Conservation (phyloP, 2,113 vertebrate genomes). For the Connochaetes taurinus region DNA sequence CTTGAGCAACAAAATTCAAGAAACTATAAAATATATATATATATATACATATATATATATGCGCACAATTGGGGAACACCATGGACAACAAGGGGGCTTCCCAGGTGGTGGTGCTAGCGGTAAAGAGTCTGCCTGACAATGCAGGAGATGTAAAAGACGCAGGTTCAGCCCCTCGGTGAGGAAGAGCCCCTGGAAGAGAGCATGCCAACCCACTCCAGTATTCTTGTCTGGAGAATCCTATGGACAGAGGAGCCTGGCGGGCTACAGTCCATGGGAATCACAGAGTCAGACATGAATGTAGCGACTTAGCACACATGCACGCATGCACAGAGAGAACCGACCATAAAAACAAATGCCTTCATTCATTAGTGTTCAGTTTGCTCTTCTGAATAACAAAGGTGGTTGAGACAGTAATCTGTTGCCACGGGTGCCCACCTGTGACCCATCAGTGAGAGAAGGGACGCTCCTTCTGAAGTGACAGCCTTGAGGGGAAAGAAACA, state of each 20-base stretch:
- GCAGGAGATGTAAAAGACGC: neutral
- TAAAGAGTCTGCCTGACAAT: neutral
- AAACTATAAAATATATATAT: neutral
- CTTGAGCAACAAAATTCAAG: neutral
- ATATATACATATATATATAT: too few relatives aligned
- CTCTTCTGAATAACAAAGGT: neutral
- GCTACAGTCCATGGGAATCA: neutral
- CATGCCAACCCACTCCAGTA: neutral
- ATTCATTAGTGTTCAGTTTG: neutral
- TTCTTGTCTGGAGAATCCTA: neutral
- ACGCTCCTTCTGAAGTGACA: neutral
- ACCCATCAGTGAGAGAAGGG: neutral
- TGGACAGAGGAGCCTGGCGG: neutral
- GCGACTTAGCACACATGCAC: accelerated
- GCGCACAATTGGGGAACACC: neutral
- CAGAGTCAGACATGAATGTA: neutral
- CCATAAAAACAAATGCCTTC: neutral
- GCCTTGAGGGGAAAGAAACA: neutral
- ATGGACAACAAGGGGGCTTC: neutral
- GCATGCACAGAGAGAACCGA: neutral
- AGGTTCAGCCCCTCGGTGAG: neutral
- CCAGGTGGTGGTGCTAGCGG: neutral
- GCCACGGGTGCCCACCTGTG: neutral
- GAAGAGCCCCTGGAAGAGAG: neutral
- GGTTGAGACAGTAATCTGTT: neutral